A percentile compares a stretch with the other conserved stretches of the same genome.
phyloP scores from a whole-genome alignment of 2,888 invertebrate genomes.

The Drosophila helvetica region DNA sequence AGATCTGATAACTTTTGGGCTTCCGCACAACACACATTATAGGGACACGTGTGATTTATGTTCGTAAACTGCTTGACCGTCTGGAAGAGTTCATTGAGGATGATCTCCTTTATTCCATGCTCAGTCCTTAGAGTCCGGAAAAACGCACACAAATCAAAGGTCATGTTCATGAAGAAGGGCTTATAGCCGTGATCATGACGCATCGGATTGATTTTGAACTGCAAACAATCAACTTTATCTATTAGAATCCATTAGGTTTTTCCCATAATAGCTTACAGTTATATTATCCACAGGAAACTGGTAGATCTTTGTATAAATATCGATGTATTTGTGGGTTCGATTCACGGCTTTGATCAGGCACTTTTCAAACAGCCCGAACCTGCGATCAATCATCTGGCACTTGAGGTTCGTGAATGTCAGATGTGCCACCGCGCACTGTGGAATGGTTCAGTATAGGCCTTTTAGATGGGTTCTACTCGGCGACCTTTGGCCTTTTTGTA shows the following conservation, averaged over 20 bases:
- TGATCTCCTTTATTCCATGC: not conserved
- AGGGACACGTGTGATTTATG: slow-evolving; percentile 37
- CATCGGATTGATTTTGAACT: slow-evolving; percentile 20
- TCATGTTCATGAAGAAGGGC: slow-evolving; percentile 20
- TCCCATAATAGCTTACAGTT: not conserved
- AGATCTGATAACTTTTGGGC: not conserved
- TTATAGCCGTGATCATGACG: slow-evolving; percentile 17
- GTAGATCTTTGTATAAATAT: not conserved
- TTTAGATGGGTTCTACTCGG: not conserved
- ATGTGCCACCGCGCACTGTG: slow-evolving; percentile 8
- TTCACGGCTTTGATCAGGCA: slow-evolving; percentile 46
- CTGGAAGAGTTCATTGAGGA: not conserved
- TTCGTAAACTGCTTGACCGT: slow-evolving; percentile 12
- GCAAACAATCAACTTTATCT: not conserved
- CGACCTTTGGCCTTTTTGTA: not conserved
- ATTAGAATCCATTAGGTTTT: accelerated
- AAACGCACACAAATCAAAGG: slow-evolving; percentile 19
- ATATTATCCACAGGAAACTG: slow-evolving; percentile 17
- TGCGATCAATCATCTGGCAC: slow-evolving; percentile 19
- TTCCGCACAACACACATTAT: slow-evolving; percentile 34
- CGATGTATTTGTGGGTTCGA: slow-evolving; percentile 44
- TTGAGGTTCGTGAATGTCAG: slow-evolving; percentile 43
- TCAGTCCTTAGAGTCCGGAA: slow-evolving; percentile 10
- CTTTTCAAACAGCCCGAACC: slow-evolving; percentile 13
- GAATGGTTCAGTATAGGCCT: not conserved